These are phyloP conservation scores for Acromyrmex echinatior DNA, from an alignment of 1,140 invertebrate species.

Conservation along the genomic window DNA sequence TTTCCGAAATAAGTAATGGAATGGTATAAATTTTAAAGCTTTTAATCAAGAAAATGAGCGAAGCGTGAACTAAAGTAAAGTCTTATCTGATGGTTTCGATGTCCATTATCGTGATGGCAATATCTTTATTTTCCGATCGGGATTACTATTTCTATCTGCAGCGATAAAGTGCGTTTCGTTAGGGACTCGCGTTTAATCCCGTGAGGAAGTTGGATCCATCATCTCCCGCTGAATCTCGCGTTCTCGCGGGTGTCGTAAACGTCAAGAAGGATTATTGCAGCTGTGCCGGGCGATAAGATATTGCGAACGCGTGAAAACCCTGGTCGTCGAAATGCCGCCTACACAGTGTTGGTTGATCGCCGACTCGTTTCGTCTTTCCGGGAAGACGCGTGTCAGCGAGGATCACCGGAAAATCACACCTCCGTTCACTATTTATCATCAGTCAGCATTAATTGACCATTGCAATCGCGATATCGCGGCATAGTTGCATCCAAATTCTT, in stretches of 20 bases:
- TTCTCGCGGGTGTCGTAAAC: constrained; percentile 51
- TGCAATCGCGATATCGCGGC: constrained; percentile 42
- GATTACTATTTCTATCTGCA: constrained; percentile 6
- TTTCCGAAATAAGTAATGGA: neutral
- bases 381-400: constrained; percentile 24
- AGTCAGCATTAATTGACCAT: constrained; percentile 70
- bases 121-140: constrained; percentile 45
- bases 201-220: constrained; percentile 50
- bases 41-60: neutral
- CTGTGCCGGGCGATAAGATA: constrained; percentile 46
- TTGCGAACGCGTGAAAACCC: constrained; percentile 56
- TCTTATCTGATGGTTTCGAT: neutral
- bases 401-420: constrained; percentile 64
- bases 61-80: neutral
- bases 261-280: constrained; percentile 58
- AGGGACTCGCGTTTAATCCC: constrained; percentile 48
- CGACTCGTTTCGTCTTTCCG: constrained; percentile 35
- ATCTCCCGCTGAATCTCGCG: constrained; percentile 38
- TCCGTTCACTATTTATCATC: constrained; percentile 59
- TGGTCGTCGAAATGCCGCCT: constrained; percentile 26
- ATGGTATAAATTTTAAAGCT: neutral
- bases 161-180: constrained; percentile 48
- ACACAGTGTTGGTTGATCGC: neutral
- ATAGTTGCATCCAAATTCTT: constrained; percentile 5
- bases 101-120: constrained; percentile 18